Evolutionary conservation across 2,888 invertebrate species (phyloP), one percentile per base, ranked within the genome.

Genomic region (Gymnosoma rotundatum): DNA sequence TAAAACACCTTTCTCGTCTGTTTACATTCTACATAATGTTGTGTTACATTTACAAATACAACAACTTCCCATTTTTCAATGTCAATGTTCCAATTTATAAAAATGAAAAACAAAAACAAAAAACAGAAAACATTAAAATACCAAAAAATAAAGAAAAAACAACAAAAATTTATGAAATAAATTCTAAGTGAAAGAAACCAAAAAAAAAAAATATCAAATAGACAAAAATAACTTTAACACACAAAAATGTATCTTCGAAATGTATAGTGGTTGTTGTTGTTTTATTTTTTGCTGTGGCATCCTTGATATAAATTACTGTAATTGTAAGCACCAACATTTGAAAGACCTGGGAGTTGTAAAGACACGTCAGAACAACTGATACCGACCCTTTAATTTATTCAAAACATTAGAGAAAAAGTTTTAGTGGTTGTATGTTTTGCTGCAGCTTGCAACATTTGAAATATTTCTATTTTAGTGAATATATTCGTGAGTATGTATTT

Each of bases 61-160:
- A n/a, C 42, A 58, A n/a, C 42, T 45, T 58, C 7, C 63, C 66
- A 83, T 72, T 75, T 70, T 83, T 83, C 83, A 83, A 83, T 83
- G 83, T 79, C 79, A 83, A 83, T 83, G 69, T 75, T 83, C 70
- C 60, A 78, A 67, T 78, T 78, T 63, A 54, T 60, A 66, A 38
- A 38, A 32, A 2, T 42, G 12, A 12, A 42, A 10, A 12, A 12
- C 7, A 42, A 42, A 12, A 42, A 42, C 32, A 32, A n/a, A 50
- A 21, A 21, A 50, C 7, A 25, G 18, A 64, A 75, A 38, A 61
- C 42, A 69, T 76, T 64, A 18, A 60, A 21, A 76, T 21, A 76
- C 18, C 12, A 21, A 54, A 45, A 61, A 6, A n/a, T 45, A 16
- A 66, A 0, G 25, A 0, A n/a, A 48, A 36, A 32, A 20, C 18